A percentile compares a stretch with the other conserved stretches of the same genome.
Evolutionary conservation across 1,140 invertebrate genomes (phyloP).

Genomic region (Drosophila oshimai): DNA sequence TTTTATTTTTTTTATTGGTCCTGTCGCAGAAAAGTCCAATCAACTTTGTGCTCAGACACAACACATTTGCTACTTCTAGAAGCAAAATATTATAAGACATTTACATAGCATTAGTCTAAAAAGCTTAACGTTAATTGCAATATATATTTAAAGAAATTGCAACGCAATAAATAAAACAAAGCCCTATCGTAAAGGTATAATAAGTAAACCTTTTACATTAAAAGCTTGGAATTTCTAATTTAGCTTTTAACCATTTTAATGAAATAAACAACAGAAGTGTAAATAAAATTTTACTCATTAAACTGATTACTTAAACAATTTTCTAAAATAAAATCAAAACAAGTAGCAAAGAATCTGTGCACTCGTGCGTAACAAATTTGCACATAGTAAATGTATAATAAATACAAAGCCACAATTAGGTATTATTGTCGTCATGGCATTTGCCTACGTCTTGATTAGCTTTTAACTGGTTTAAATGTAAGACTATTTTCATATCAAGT

Average conservation of each 20-base stretch:
- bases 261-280: too few species aligned
- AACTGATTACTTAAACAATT: too few species aligned
- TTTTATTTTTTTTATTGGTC: constrained; percentile 22
- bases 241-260: too few species aligned
- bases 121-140: too few species aligned
- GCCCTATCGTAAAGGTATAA: too few species aligned
- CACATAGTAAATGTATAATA: neutral
- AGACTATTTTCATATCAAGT: constrained; percentile 25
- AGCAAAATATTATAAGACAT: neutral
- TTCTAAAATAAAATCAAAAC: too few species aligned
- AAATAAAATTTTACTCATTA: too few species aligned
- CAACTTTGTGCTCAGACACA: constrained; percentile 9
- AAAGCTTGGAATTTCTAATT: too few species aligned
- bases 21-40: constrained; percentile 24
- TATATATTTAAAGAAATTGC: too few species aligned
- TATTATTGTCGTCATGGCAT: constrained; percentile 16
- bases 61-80: neutral
- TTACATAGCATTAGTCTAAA: neutral
- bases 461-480: constrained; percentile 27
- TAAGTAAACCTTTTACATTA: too few species aligned
- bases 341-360: too few species aligned
- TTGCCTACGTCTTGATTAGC: constrained; percentile 14
- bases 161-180: too few species aligned
- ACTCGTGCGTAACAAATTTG: constrained; percentile 4
- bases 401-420: neutral